Evolutionary conservation across 2,797 vertebrate species (phyloP), one percentile per base, ranked within the genome.

Genomic region (Alfaro cultratus): DNA sequence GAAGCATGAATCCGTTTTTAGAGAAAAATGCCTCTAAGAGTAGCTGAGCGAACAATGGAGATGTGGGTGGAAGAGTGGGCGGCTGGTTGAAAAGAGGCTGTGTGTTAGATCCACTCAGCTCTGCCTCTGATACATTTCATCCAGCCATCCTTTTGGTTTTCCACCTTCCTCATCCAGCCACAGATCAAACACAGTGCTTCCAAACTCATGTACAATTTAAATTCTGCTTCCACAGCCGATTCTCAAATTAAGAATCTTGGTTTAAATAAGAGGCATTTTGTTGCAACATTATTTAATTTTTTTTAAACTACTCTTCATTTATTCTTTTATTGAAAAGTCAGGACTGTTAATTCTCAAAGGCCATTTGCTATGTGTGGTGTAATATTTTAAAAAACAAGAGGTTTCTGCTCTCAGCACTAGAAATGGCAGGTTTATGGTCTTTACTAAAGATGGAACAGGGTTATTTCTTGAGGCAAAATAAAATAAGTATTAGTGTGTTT

Each of bases 31-130:
- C 83, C 87, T 87, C 46, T 82, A 81, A 86, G 86, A 83, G 85
- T 45, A 75, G 78, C 79, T 3, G 85, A 82, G 86, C 76, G 90
- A 92, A 90, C 90, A 91, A 91, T 91, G 88, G 49, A 71, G 75
- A 76, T 45, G 92, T 92, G 87, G 90, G 91, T 21, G 86, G 83
- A 53, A 77, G 92, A 88, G 90, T 91, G 91, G 89, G 91, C n/a
- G 87, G 90, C 80, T 76, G 76, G 86, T 85, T 88, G 83, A 92
- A 89, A 84, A 89, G 85, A 87, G 74, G 85, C 86, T 43, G 77
- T 88, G 83, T 84, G 87, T 89, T 88, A 43, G 79, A 89, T 89
- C 83, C 86, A 92, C 90, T 93, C 86, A 83, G 80, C 47, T 1
- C 77, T 62, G 76, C 87, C 86, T 90, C 88, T 85, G 43, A 77